phyloP scores from a whole-genome alignment of 2,888 invertebrate genomes.

The Protonemura montana region DNA sequence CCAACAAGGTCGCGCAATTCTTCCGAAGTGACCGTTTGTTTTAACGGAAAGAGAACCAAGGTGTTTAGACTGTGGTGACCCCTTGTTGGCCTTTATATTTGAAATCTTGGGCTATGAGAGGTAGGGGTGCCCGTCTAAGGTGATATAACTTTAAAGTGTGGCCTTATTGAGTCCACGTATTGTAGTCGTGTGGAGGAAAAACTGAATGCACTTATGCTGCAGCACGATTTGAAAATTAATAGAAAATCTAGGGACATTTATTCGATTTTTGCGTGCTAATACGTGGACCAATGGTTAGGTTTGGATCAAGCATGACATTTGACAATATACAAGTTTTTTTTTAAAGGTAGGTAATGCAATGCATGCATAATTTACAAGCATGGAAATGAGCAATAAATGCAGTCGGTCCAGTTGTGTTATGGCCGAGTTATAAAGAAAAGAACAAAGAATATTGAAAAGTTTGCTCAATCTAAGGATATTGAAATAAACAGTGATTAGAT shows the following conservation, averaged over 20 bases:
- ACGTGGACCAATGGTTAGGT: neutral
- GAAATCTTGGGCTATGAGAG: neutral
- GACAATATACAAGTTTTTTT: neutral
- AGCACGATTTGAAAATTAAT: neutral
- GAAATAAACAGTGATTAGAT: too few species aligned
- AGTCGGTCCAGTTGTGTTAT: neutral
- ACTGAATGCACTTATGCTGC: neutral
- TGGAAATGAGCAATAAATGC: neutral
- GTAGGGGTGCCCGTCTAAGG: neutral
- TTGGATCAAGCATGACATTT: neutral
- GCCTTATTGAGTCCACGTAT: neutral
- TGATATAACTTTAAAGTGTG: neutral
- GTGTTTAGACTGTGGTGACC: neutral
- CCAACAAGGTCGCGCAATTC: neutral
- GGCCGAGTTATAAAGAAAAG: too few species aligned
- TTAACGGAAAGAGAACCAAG: neutral
- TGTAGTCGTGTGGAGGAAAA: neutral
- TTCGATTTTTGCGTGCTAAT: neutral
- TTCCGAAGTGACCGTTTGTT: neutral
- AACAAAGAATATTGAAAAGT: too few species aligned
- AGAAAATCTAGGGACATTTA: neutral
- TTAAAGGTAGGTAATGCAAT: neutral
- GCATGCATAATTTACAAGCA: neutral
- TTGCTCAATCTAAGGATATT: too few species aligned
- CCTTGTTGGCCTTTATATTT: neutral